These are phyloP conservation scores for Pteropus rufus DNA, from an alignment of 2,797 vertebrate genomes.

Conservation along the genomic window DNA sequence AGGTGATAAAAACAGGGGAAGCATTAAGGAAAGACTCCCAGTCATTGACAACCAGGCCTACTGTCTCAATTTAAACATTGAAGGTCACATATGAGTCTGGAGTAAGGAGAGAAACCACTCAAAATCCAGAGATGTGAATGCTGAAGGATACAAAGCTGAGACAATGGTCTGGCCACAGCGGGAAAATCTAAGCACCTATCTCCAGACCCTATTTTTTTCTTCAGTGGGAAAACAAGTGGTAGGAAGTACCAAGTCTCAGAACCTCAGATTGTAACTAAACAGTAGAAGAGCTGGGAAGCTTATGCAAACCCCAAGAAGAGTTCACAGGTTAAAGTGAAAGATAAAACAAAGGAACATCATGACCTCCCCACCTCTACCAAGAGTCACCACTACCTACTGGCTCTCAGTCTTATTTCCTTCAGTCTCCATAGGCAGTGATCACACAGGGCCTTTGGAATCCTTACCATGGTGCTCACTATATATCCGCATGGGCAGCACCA, in stretches of 20 bases:
- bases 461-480: not conserved
- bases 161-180: not conserved
- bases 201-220: not conserved
- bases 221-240: not conserved
- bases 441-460: not conserved
- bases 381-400: not conserved
- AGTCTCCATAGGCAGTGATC: not conserved
- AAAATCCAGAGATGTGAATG: not conserved
- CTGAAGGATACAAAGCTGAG: not conserved
- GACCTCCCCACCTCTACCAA: not conserved
- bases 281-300: not conserved
- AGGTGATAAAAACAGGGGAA: not conserved
- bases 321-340: not conserved
- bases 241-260: not conserved
- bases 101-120: not conserved
- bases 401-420: not conserved
- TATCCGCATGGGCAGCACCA: not conserved
- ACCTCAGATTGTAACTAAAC: not conserved
- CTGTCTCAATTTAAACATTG: not conserved
- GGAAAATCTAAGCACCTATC: not conserved
- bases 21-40: not conserved
- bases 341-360: not conserved
- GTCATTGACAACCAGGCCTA: not conserved
- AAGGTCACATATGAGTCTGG: not conserved
- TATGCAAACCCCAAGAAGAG: not conserved